Evolutionary conservation across 2,797 vertebrate genomes (phyloP).

Genomic region (Vultur gryphus): DNA sequence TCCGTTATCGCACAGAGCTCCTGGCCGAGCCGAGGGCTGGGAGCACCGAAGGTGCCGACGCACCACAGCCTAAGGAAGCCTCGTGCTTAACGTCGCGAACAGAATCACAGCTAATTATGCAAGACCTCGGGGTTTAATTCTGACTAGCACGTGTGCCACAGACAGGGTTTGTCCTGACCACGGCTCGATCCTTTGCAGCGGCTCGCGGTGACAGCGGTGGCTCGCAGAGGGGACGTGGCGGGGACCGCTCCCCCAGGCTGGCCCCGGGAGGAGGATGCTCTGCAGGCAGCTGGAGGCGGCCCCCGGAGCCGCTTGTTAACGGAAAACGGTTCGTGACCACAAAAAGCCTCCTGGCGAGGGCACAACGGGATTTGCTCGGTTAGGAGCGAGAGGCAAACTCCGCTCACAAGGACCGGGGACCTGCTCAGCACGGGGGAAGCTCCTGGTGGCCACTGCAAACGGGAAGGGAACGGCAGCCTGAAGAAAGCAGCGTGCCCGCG

Average conservation of each 20-base stretch:
- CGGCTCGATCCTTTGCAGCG: background rate
- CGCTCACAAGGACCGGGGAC: background rate
- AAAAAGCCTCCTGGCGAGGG: rapidly evolving
- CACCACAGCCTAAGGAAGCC: background rate
- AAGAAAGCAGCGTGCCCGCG: background rate
- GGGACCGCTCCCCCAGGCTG: background rate
- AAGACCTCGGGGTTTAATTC: background rate
- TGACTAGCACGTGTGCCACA: background rate
- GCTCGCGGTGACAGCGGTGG: background rate
- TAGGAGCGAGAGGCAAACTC: background rate
- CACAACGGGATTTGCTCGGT: rapidly evolving
- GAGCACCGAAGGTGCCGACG: rapidly evolving
- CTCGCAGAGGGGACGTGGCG: rapidly evolving
- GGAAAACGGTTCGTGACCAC: rapidly evolving
- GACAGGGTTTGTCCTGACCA: background rate
- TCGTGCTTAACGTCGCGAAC: rapidly evolving
- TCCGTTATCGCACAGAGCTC: rapidly evolving
- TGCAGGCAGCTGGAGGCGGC: background rate
- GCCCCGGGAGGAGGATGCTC: background rate
- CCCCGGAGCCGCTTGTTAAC: rapidly evolving
- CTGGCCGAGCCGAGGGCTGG: background rate
- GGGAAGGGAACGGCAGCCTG: background rate
- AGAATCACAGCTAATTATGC: background rate
- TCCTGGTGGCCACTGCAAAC: rapidly evolving
- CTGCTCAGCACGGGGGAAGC: background rate